A percentile compares a stretch with the other conserved stretches of the same genome.
Conservation (phyloP, 2,888 invertebrate genomes). For the Gastrophysa polygoni region DNA sequence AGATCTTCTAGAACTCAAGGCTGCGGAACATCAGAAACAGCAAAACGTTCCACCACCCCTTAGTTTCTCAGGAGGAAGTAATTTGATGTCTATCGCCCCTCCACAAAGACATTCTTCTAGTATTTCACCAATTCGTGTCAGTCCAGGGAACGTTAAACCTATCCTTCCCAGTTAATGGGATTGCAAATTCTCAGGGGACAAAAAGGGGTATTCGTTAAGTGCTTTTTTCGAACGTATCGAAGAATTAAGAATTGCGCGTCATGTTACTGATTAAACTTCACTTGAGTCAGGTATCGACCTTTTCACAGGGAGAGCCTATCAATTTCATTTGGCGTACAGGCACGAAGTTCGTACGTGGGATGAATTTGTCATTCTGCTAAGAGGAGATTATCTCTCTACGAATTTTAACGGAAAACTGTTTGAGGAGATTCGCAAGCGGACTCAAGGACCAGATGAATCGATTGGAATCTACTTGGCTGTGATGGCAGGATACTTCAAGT, state of each 20-base stretch:
- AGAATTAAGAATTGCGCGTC: constrained; percentile 9
- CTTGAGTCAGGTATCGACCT: not conserved
- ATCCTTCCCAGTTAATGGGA: too few relatives aligned
- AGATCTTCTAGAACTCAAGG: not conserved
- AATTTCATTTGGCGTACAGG: constrained; percentile 15
- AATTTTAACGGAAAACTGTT: too few relatives aligned
- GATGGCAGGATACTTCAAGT: constrained; percentile 20
- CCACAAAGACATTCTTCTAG: not conserved
- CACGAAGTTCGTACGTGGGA: constrained; percentile 18
- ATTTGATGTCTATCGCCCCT: not conserved
- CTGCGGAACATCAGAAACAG: not conserved
- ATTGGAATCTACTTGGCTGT: constrained; percentile 25
- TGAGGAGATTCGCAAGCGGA: constrained; percentile 37
- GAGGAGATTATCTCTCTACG: constrained; percentile 22
- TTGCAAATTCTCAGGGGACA: constrained; percentile 15
- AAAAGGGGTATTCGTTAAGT: constrained; percentile 14
- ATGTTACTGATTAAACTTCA: too few relatives aligned
- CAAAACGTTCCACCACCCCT: not conserved
- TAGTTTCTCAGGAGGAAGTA: not conserved
- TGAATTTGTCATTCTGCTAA: constrained; percentile 12
- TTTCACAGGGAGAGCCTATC: too few relatives aligned
- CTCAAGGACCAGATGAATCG: constrained; percentile 40
- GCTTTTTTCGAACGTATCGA: constrained; percentile 19
- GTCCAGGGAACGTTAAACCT: not conserved
- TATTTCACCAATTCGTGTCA: not conserved